Base-by-base conservation (phyloP, 2,888 invertebrate species). In the Blastobasis adustella region DNA sequence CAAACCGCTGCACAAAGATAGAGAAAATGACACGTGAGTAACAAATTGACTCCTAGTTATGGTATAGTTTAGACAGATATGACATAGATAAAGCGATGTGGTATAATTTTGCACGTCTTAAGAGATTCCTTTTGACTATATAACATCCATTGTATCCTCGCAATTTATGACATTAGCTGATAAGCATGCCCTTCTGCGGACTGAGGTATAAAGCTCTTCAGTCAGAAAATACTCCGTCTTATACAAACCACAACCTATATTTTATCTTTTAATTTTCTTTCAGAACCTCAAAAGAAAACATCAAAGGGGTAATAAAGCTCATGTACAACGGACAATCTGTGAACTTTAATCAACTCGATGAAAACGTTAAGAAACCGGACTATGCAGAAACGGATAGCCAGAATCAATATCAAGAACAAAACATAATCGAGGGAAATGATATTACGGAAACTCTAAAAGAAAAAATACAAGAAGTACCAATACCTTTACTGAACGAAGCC, bases 281-380 rank as follows among this genome's bases (percentile, higher is more conserved):
- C 51, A 54, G 54, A 8, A 44, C 10, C 1, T 53, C 62, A 38
- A 71, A 63, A 5, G 74, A 78, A 43, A 69, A 71, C 40, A 56
- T 82, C 0, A 70, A 76, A 61, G 82, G 80, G 0, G 55, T 76
- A 5, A 61, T 84, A 0, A 75, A 78, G 58, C 45, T 85, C 1
- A 67, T 79, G 23, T 82, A 79, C 51, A 83, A 85, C 48, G 85
- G 82, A 0, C 76, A 76, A 62, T 52, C 69, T 9, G 57, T 82
- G 0, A 74, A 73, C 58, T 65, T 79, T 9, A 68, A 55, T 37
- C 54, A 57, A 52, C 53, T 61, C 47, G 59, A 63, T 4, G 59
- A 58, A 9, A 53, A 59, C 5, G 51, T 54, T 47, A 41, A 56
- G 9, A 41, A 49, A 39, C 23, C 10, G 10, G 5, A 47, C 6